These are phyloP conservation scores for Whitmania pigra DNA, from an alignment of 1,140 invertebrate species.

Conservation along the genomic window DNA sequence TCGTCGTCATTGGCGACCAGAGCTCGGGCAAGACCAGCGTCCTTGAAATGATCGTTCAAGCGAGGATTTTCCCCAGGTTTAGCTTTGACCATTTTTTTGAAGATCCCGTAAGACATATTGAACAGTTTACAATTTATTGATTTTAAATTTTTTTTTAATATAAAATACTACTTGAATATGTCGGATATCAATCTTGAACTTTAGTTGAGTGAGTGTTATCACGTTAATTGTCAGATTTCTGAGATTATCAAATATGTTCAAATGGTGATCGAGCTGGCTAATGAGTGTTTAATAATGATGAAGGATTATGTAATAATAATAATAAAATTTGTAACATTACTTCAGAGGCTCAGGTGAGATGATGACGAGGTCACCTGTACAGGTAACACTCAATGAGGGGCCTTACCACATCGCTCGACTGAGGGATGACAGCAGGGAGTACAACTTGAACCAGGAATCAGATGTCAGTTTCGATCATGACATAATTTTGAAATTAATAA, in stretches of 20 bases:
- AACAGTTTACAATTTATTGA: too few relatives aligned
- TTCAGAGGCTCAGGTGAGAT: constrained; percentile 63
- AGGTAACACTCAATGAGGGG: constrained; percentile 91
- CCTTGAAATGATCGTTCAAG: constrained; percentile 94
- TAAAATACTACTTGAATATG: too few relatives aligned
- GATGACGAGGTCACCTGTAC: constrained; percentile 78
- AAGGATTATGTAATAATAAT: too few relatives aligned
- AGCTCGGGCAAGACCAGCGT: constrained; percentile 97
- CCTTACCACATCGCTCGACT: constrained; percentile 98
- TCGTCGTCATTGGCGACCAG: constrained; percentile 99
- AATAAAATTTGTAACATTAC: not conserved
- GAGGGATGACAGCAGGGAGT: constrained; percentile 62
- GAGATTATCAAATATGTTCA: too few relatives aligned
- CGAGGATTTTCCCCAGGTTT: constrained; percentile 80
- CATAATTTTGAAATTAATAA: too few relatives aligned
- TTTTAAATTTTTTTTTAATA: too few relatives aligned
- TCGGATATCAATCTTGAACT: too few relatives aligned
- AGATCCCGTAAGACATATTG: too few relatives aligned
- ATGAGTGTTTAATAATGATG: too few relatives aligned
- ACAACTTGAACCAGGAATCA: constrained; percentile 87
- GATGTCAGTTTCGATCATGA: constrained; percentile 46
- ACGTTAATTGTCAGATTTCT: too few relatives aligned
- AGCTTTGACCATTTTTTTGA: not conserved
- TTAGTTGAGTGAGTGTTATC: too few relatives aligned
- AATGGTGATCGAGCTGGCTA: too few relatives aligned